Conservation (phyloP, 2,797 vertebrate species). For the Parauchenoglanis punctatus region DNA sequence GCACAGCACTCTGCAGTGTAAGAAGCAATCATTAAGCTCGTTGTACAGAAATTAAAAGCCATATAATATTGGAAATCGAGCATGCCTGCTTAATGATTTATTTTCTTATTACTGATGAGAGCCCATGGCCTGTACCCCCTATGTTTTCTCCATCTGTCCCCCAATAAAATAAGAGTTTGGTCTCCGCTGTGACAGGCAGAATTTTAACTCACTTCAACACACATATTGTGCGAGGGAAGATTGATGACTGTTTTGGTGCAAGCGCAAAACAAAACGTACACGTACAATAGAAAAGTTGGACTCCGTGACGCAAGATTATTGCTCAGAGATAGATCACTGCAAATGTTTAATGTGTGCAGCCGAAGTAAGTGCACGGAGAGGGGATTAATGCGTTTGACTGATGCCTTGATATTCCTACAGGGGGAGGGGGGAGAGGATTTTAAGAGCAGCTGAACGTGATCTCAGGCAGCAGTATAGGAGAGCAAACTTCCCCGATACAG, state of each 20-base stretch:
- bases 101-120: neutral
- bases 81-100: neutral
- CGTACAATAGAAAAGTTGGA: conserved; percentile 18
- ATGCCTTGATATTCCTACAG: conserved; percentile 47
- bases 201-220: conserved; percentile 27
- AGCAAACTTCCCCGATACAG: conserved; percentile 55
- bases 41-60: neutral
- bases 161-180: conserved; percentile 10
- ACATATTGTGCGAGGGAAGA: conserved; percentile 26
- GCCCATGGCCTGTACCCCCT: neutral
- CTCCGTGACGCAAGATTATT: conserved; percentile 24
- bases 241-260: conserved; percentile 43
- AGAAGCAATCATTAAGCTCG: neutral
- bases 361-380: conserved; percentile 28
- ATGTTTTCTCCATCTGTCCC: neutral
- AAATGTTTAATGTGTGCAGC: conserved; percentile 38
- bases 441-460: conserved; percentile 72
- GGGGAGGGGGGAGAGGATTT: conserved; percentile 35
- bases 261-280: conserved; percentile 29
- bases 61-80: neutral
- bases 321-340: conserved; percentile 21
- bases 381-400: conserved; percentile 48
- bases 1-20: neutral
- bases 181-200: conserved; percentile 5
- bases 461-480: conserved; percentile 56